Base-by-base conservation (phyloP, 2,797 vertebrate genomes). In the Chrosomus eos region DNA sequence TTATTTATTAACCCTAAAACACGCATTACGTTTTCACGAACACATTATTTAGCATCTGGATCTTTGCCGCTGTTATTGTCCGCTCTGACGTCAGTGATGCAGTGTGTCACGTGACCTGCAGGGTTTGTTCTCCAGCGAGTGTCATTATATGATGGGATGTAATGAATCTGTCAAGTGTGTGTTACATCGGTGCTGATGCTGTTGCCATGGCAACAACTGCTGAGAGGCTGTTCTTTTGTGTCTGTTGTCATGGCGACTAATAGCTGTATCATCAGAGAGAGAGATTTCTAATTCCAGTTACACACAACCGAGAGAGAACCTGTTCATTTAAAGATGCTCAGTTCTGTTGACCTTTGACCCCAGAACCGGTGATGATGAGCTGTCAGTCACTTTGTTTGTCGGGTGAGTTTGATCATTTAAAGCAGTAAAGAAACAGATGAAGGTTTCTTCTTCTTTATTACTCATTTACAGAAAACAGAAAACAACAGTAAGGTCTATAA, bases 201-300 rank as follows among this genome's bases (percentile, higher is more conserved):
- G 74, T 77, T 90, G 90, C 94, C 91, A 93, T 88, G 94, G 92
- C 93, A 91, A 92, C 92, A 94, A 85, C 67, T 89, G 90, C 81
- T 91, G 60, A 89, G 40, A 78, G 83, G 62, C 4, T 82, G 70
- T 62, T 48, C 81, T 64, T 72, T 45, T 64, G 70, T 73, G 81
- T 74, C 70, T 51, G 81, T 82, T 48, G 40, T 7, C 71, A 66
- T 74, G 67, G 26, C 9, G 36, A 81, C 67, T 40, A 2, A 31
- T 3, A 23, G 51, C n/a, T 31, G 48, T 81, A 72, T 45, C 67
- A 13, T 40, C n/a, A 64, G n/a, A 38, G n/a, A n/a, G 53, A 58
- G 53, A 58, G 55, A 58, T 9, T 62, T 28, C n/a, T 60, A 14
- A 26, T 26, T 28, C 6, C 11, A 3, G 26, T 28, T 16, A 62